Evolutionary conservation across 2,888 invertebrate genomes (phyloP).

Genomic region (Drosophila ezoana): DNA sequence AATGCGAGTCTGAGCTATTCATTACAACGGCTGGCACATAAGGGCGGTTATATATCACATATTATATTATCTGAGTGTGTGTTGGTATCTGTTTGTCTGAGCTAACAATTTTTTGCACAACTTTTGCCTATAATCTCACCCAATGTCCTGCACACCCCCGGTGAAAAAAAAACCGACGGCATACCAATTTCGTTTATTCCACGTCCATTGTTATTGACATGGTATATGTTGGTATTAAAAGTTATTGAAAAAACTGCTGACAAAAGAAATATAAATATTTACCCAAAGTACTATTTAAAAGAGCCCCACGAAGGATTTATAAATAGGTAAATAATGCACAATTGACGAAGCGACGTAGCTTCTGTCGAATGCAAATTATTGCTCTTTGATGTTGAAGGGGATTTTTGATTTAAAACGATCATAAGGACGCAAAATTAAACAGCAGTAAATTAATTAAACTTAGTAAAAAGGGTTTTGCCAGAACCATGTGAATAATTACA

Average conservation of each 20-base stretch:
- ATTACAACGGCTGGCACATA: slow-evolving; percentile 72
- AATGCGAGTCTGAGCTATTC: slow-evolving; percentile 71
- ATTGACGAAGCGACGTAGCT: slow-evolving; percentile 36
- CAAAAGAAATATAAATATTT: slow-evolving; percentile 84
- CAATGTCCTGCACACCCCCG: slow-evolving; percentile 7
- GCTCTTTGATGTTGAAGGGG: slow-evolving; percentile 68
- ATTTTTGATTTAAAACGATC: slow-evolving; percentile 6
- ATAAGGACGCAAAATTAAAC: neutral
- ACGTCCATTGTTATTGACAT: slow-evolving; percentile 67
- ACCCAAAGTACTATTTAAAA: slow-evolving; percentile 74
- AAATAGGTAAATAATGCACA: slow-evolving; percentile 6
- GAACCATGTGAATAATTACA: no score
- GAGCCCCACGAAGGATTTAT: slow-evolving; percentile 20
- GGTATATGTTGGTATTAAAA: slow-evolving; percentile 77
- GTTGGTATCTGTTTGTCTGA: slow-evolving; percentile 31
- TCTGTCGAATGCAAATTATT: slow-evolving; percentile 67
- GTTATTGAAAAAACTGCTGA: slow-evolving; percentile 82
- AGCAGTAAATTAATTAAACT: neutral
- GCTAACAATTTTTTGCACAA: slow-evolving; percentile 61
- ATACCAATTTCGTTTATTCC: slow-evolving; percentile 65
- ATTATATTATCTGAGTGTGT: slow-evolving; percentile 31
- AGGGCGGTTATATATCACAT: slow-evolving; percentile 46
- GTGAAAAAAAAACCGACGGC: slow-evolving; percentile 20
- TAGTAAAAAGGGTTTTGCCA: no score
- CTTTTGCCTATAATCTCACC: slow-evolving; percentile 68